Conservation (phyloP, 2,888 invertebrate species). For the Romanomermis culicivorax region DNA sequence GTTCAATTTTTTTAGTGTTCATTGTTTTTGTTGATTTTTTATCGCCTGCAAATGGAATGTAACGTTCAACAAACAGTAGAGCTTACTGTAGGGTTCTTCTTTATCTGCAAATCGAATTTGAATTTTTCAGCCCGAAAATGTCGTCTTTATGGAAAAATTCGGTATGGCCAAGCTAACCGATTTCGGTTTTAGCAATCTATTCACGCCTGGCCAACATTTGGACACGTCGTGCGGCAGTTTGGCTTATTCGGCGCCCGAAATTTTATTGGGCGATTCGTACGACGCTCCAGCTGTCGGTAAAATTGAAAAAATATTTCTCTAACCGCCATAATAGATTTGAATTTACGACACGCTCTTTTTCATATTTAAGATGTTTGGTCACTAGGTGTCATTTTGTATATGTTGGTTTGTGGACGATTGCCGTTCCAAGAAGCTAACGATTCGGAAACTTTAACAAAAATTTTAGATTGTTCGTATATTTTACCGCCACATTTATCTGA, state of each 20-base stretch:
- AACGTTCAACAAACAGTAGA: no score
- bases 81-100: no score
- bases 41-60: no score
- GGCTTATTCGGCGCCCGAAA: constrained; percentile 97
- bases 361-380: constrained; percentile 72
- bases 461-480: constrained; percentile 94
- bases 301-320: no score
- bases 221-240: constrained; percentile 95
- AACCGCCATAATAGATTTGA: no score
- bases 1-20: no score
- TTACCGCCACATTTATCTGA: constrained; percentile 67
- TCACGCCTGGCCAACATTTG: constrained; percentile 75
- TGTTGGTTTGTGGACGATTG: constrained; percentile 88
- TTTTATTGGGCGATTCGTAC: constrained; percentile 88
- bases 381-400: constrained; percentile 87
- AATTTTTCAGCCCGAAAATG: constrained; percentile 60
- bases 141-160: constrained; percentile 90
- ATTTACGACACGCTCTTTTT: no score
- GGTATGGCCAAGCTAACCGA: constrained; percentile 94
- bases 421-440: constrained; percentile 99
- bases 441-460: constrained; percentile 95
- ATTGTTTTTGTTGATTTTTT: no score
- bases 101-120: neutral
- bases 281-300: constrained; percentile 90
- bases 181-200: constrained; percentile 80